Conservation (phyloP, 2,113 vertebrate genomes). For the Campylomormyrus numenius region DNA sequence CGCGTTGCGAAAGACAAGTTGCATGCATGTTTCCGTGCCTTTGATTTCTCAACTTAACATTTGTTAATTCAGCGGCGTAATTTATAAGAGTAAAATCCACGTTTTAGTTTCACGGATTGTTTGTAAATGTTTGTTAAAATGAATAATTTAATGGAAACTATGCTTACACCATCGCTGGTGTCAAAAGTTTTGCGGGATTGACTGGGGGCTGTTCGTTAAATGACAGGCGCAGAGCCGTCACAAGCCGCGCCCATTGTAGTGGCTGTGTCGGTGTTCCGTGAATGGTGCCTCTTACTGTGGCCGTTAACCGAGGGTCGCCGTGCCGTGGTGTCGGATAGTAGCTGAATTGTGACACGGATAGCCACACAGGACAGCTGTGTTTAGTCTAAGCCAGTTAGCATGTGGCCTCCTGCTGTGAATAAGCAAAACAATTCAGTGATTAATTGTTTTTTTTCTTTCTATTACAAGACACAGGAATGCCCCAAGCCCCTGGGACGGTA, state of each 20-base stretch:
- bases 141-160: neutral
- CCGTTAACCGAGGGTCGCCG: neutral
- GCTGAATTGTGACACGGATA: neutral
- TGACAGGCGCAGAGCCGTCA: neutral
- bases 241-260: neutral
- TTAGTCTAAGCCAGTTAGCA: slow-evolving; percentile 15
- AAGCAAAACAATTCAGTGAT: neutral
- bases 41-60: neutral
- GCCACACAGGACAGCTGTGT: slow-evolving; percentile 21
- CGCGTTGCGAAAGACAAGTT: neutral
- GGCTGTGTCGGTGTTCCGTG: neutral
- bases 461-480: slow-evolving; percentile 2
- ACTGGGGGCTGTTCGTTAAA: neutral
- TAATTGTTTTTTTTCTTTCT: slow-evolving; percentile 10
- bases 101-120: neutral
- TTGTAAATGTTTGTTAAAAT: neutral
- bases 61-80: neutral
- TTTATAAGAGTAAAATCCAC: neutral
- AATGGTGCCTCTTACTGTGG: neutral
- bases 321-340: neutral
- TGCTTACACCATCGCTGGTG: neutral
- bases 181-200: neutral
- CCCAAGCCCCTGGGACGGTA: neutral
- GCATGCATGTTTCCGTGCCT: neutral
- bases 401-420: neutral